phyloP scores from a whole-genome alignment of 1,140 invertebrate genomes.

The Drosophila pandora region DNA sequence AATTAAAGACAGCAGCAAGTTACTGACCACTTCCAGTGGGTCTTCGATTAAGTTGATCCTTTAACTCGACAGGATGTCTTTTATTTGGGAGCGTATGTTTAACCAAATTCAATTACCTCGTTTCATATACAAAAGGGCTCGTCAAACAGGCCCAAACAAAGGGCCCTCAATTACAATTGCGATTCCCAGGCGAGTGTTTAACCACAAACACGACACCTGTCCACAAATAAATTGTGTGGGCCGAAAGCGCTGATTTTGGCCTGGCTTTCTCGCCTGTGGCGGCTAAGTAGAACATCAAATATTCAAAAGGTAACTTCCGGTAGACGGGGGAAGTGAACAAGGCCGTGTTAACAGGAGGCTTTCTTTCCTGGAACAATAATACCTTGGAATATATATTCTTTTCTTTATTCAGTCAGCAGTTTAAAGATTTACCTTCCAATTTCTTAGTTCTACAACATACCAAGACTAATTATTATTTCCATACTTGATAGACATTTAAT shows the following conservation, averaged over 20 bases:
- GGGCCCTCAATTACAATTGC: conserved; percentile 40
- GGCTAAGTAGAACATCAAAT: conserved; percentile 40
- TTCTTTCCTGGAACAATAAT: background rate
- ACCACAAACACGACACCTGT: conserved; percentile 50
- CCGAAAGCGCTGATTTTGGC: conserved; percentile 26
- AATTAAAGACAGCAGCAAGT: conserved; percentile 53
- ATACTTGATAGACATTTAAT: too few relatives aligned
- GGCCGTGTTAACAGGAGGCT: conserved; percentile 3
- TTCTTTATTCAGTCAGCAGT: too few relatives aligned
- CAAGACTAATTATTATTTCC: too few relatives aligned
- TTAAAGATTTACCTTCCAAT: too few relatives aligned
- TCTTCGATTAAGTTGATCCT: conserved; percentile 30
- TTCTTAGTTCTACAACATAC: too few relatives aligned
- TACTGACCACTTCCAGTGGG: conserved; percentile 14
- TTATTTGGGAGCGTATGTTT: background rate
- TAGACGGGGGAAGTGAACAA: conserved; percentile 11
- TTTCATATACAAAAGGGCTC: background rate
- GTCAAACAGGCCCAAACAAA: conserved; percentile 31
- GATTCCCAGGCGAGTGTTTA: conserved; percentile 44
- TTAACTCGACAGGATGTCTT: conserved; percentile 6
- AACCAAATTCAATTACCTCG: conserved; percentile 28
- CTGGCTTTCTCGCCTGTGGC: too few relatives aligned
- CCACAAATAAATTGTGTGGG: conserved; percentile 37
- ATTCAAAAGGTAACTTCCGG: conserved; percentile 28
- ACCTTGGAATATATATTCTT: too few relatives aligned